Evolutionary conservation across 2,113 vertebrate species (phyloP).

Genomic region (Muntiacus muntjak): DNA sequence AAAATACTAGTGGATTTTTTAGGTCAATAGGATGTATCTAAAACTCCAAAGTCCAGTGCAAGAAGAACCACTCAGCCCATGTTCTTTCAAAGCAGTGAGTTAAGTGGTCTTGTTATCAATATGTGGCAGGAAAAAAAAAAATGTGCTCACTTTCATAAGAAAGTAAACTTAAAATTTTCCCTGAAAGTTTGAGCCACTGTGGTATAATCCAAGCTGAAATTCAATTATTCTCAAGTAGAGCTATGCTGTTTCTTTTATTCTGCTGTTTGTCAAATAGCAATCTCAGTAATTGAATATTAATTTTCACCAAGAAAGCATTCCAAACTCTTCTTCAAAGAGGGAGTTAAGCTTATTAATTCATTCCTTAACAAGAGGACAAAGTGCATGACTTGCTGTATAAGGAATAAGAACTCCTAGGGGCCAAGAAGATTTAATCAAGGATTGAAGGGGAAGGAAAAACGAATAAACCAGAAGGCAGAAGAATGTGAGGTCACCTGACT

Average conservation of each 20-base stretch:
- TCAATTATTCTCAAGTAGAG: conserved; percentile 58
- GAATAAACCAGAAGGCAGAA: conserved; percentile 61
- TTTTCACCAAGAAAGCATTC: conserved; percentile 54
- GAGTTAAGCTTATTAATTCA: conserved; percentile 62
- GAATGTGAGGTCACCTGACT: conserved; percentile 56
- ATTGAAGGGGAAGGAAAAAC: conserved; percentile 32
- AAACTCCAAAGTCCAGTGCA: neutral
- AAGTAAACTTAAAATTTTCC: neutral
- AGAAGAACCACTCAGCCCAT: neutral
- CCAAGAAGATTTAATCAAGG: conserved; percentile 64
- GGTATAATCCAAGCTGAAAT: conserved; percentile 37
- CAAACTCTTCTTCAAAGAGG: conserved; percentile 45
- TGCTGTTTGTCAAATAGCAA: conserved; percentile 50
- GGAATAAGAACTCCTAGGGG: conserved; percentile 62
- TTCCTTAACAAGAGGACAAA: conserved; percentile 55
- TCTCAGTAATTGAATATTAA: conserved; percentile 70
- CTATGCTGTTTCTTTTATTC: conserved; percentile 42
- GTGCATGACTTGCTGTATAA: conserved; percentile 37
- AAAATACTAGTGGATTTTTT: neutral
- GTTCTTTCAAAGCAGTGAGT: neutral
- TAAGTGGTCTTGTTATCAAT: neutral
- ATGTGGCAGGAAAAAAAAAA: neutral
- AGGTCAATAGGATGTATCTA: neutral
- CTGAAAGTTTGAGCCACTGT: conserved; percentile 28
- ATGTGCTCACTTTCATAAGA: neutral